Conservation (phyloP, 2,113 vertebrate genomes). For the Todiramphus chloris region DNA sequence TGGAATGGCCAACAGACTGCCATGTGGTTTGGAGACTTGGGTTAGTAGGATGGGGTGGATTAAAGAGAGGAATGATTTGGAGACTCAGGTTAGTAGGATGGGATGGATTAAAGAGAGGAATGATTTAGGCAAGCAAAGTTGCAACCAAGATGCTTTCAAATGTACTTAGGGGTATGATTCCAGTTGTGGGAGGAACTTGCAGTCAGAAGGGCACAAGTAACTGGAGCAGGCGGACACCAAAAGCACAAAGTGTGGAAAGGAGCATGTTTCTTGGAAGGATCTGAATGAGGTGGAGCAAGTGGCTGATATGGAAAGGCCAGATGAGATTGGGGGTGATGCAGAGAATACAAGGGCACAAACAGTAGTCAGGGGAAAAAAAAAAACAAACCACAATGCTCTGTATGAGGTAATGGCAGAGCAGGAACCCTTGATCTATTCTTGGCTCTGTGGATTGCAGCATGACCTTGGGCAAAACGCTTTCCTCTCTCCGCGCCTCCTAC, state of each 20-base stretch:
- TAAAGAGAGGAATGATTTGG: not conserved
- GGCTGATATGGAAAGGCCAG: not conserved
- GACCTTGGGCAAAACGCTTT: not conserved
- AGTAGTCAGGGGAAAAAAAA: not conserved
- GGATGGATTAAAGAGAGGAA: not conserved
- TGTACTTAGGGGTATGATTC: not conserved
- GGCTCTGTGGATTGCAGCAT: not conserved
- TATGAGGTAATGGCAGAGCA: not conserved
- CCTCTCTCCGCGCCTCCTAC: not conserved
- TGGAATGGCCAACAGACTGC: fast-evolving
- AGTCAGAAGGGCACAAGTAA: not conserved
- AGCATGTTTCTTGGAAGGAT: not conserved
- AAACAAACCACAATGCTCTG: too few relatives aligned
- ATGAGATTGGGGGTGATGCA: not conserved
- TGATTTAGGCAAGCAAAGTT: not conserved
- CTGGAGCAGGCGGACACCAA: not conserved
- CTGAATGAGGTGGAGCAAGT: not conserved
- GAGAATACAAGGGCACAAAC: not conserved
- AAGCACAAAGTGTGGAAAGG: not conserved
- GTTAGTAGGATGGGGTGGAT: too few relatives aligned
- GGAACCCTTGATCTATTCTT: slow-evolving; percentile 19
- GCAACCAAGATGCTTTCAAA: not conserved
- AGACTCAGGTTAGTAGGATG: not conserved
- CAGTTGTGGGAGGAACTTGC: not conserved
- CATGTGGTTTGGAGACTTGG: not conserved